Evolutionary conservation across 2,113 vertebrate species (phyloP).

Genomic region (Neotragus pygmaeus): DNA sequence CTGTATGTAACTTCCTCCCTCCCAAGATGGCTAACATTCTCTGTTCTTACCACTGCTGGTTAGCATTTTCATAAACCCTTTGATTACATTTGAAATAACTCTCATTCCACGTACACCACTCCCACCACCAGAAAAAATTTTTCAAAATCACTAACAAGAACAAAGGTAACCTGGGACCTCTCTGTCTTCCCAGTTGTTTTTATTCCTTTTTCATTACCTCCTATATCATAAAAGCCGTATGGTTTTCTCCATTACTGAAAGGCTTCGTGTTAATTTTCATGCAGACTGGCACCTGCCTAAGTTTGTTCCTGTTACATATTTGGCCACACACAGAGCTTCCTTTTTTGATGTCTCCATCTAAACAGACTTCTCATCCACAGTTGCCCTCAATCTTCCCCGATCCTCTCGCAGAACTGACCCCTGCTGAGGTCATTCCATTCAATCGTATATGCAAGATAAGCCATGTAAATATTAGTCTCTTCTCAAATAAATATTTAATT

Average conservation of each 20-base stretch:
- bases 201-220: background rate
- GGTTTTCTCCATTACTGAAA: background rate
- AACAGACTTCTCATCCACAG: background rate
- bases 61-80: background rate
- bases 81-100: background rate
- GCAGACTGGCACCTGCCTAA: background rate
- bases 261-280: background rate
- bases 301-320: background rate
- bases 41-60: too few relatives aligned
- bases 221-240: background rate
- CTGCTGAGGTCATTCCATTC: background rate
- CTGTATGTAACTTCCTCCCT: background rate
- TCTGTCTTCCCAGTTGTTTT: background rate
- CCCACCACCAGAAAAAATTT: background rate
- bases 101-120: background rate
- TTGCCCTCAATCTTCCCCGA: background rate
- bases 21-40: background rate
- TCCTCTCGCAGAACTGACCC: background rate
- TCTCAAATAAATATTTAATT: constrained; percentile 4
- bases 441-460: background rate
- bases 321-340: background rate
- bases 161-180: background rate
- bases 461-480: background rate
- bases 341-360: background rate
- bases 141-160: background rate